Evolutionary conservation across 2,888 invertebrate genomes (phyloP).

Genomic region (Oscheius sp.): DNA sequence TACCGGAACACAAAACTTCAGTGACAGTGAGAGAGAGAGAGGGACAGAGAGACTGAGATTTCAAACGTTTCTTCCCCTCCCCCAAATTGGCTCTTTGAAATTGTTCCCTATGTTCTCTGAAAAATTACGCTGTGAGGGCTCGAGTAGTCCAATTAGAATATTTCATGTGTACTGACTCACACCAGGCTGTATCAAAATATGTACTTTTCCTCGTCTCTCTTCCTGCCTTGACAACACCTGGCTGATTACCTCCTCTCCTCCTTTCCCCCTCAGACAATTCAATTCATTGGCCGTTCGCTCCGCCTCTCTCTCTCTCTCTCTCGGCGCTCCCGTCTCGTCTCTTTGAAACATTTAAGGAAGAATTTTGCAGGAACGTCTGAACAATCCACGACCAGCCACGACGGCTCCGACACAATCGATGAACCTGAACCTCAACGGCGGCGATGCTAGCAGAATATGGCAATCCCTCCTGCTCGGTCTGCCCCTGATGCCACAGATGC

Average conservation of each 20-base stretch:
- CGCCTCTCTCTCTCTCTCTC: neutral
- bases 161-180: too few relatives aligned
- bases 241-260: conserved; percentile 3
- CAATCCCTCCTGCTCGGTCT: conserved; percentile 36
- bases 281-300: neutral
- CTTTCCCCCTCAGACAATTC: conserved; percentile 8
- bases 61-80: too few relatives aligned
- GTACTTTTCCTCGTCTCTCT: conserved; percentile 13
- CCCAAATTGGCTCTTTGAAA: too few relatives aligned
- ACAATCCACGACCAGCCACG: conserved; percentile 29
- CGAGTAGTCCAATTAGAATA: too few relatives aligned
- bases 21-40: too few relatives aligned
- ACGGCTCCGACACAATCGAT: conserved; percentile 7
- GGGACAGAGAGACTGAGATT: too few relatives aligned
- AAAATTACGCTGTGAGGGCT: too few relatives aligned
- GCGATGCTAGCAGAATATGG: conserved; percentile 27
- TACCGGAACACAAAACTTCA: too few relatives aligned
- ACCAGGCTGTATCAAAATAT: too few relatives aligned
- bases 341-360: neutral
- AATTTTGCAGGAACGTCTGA: conserved; percentile 36
- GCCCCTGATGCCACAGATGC: conserved; percentile 38
- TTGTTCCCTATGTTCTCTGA: too few relatives aligned
- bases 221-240: conserved; percentile 1
- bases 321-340: neutral
- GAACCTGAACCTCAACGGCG: conserved; percentile 26